Conservation (phyloP, 2,113 vertebrate genomes). For the Sander vitreus region DNA sequence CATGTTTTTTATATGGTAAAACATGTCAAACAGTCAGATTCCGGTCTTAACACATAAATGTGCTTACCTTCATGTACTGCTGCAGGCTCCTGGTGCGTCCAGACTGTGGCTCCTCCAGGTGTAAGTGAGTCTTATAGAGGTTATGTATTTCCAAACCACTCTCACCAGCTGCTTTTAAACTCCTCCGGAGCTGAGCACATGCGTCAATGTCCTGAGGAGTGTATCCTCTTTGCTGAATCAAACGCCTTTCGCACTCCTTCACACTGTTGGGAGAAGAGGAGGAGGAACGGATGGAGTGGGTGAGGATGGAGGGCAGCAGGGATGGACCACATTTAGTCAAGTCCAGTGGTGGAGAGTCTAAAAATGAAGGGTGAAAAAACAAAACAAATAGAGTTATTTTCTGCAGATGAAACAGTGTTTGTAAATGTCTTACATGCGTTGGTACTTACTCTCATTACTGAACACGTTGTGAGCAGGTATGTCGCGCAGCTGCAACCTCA, state of each 20-base stretch:
- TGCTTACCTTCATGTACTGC: constrained; percentile 75
- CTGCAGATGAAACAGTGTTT: neutral
- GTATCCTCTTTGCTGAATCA: constrained; percentile 78
- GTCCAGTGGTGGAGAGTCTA: constrained; percentile 81
- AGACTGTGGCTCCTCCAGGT: constrained; percentile 70
- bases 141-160: constrained; percentile 84
- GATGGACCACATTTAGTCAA: constrained; percentile 71
- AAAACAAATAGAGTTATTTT: neutral
- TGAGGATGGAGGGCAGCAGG: constrained; percentile 86
- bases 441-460: constrained; percentile 73
- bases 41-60: neutral
- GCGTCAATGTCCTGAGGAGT: constrained; percentile 79
- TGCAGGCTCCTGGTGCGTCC: constrained; percentile 76
- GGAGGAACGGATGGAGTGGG: constrained; percentile 78
- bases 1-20: neutral
- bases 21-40: neutral
- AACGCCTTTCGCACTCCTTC: constrained; percentile 55
- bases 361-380: neutral
- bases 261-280: constrained; percentile 71
- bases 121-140: constrained; percentile 74
- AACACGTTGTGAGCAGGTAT: constrained; percentile 81
- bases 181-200: constrained; percentile 75
- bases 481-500: constrained; percentile 86
- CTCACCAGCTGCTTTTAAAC: constrained; percentile 81
- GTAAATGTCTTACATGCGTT: neutral